Evolutionary conservation across 1,140 invertebrate species (phyloP).

Genomic region (Brachionus rubens): DNA sequence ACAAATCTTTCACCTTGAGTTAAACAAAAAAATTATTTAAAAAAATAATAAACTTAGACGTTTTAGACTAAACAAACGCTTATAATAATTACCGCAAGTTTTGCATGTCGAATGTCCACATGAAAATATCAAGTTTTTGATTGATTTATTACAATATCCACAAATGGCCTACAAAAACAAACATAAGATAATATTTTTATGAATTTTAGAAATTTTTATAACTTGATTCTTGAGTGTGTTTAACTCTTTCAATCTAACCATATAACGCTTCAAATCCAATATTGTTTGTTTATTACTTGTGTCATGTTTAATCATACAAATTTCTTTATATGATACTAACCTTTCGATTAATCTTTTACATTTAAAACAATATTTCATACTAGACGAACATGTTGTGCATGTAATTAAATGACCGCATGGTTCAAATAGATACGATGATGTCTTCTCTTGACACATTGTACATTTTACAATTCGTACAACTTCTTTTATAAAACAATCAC

Average conservation of each 20-base stretch:
- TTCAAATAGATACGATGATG: constrained; percentile 82
- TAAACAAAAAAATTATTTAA: background rate
- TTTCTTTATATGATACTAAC: constrained; percentile 72
- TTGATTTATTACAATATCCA: constrained; percentile 87
- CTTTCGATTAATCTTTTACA: constrained; percentile 80
- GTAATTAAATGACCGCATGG: constrained; percentile 93
- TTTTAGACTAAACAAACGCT: background rate
- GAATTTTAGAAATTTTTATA: too few relatives aligned
- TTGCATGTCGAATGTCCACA: constrained; percentile 96
- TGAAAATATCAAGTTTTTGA: constrained; percentile 94
- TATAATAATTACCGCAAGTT: constrained; percentile 83
- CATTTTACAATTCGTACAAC: constrained; percentile 79
- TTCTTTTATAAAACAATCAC: constrained; percentile 74
- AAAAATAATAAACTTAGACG: background rate
- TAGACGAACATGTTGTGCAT: constrained; percentile 80
- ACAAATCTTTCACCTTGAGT: background rate
- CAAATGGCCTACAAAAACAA: constrained; percentile 95
- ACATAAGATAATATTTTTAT: too few relatives aligned
- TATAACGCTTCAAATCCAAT: constrained; percentile 75
- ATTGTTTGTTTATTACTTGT: constrained; percentile 54
- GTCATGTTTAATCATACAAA: constrained; percentile 70
- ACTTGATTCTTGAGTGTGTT: constrained; percentile 93
- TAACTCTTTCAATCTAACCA: constrained; percentile 79
- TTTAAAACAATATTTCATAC: constrained; percentile 94
- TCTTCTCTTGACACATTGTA: constrained; percentile 87